Conservation (phyloP, 2,888 invertebrate genomes). For the Philhelius pedissequus region DNA sequence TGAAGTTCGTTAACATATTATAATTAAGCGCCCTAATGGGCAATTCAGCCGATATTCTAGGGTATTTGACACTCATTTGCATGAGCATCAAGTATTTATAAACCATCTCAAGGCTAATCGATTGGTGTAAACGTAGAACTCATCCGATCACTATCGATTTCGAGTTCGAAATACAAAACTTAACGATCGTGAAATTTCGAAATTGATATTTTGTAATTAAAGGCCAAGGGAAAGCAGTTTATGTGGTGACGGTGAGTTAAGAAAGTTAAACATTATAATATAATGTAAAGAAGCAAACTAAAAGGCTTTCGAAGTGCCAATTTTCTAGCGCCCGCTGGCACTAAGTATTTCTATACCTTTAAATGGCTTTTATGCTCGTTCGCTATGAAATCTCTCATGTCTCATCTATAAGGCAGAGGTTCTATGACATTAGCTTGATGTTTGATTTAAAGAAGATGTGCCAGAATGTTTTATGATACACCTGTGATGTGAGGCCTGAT, state of each 20-base stretch:
- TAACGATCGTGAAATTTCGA: neutral
- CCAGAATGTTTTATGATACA: conserved; percentile 40
- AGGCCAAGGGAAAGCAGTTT: conserved; percentile 25
- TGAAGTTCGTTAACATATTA: too few species aligned
- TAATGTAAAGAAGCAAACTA: neutral
- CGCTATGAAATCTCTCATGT: conserved; percentile 9
- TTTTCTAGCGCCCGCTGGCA: conserved; percentile 2
- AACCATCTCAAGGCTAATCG: conserved; percentile 17
- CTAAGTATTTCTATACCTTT: neutral
- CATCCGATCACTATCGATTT: conserved; percentile 22
- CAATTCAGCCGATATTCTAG: too few species aligned
- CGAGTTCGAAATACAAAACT: conserved; percentile 6
- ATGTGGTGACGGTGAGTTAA: neutral
- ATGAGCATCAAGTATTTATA: neutral
- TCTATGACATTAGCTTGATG: conserved; percentile 27
- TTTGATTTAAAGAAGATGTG: conserved; percentile 32
- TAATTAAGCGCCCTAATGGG: neutral
- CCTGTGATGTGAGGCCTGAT: neutral
- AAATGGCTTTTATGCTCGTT: neutral
- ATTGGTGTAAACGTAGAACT: conserved; percentile 32
- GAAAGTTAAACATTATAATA: conserved; percentile 4
- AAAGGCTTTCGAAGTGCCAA: neutral
- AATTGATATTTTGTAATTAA: conserved; percentile 54
- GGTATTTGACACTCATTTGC: conserved; percentile 27
- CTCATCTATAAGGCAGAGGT: neutral